Percentiles rank a stretch among this genome's conserved stretches.
Evolutionary conservation across 2,797 vertebrate genomes (phyloP).

Genomic region (Arnoldichthys spilopterus): DNA sequence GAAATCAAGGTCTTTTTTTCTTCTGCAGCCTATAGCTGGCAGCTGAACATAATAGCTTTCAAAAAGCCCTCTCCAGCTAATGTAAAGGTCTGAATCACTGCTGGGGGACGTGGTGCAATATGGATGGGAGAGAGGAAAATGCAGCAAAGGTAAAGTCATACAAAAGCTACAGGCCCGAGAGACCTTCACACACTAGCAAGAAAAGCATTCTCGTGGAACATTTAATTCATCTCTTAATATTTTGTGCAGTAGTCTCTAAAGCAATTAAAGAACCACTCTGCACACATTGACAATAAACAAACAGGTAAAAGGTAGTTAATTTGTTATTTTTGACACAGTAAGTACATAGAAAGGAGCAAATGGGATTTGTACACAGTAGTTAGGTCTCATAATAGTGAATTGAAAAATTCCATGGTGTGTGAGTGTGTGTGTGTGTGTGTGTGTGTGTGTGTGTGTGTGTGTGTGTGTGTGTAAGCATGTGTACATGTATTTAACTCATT

Average conservation of each 20-base stretch:
- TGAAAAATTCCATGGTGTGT: not conserved
- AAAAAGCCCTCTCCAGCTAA: slow-evolving; percentile 48
- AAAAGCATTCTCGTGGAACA: not conserved
- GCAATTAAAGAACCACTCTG: not conserved
- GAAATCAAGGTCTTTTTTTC: slow-evolving; percentile 52
- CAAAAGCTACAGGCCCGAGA: not conserved
- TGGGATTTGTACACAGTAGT: not conserved
- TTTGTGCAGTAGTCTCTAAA: not conserved
- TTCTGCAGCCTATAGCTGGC: slow-evolving; percentile 43
- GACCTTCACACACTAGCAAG: not conserved
- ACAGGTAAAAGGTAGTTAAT: slow-evolving; percentile 1
- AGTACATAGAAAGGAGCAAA: not conserved
- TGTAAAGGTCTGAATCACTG: slow-evolving; percentile 31
- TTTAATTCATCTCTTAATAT: slow-evolving; percentile 13
- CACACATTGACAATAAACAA: slow-evolving; percentile 15
- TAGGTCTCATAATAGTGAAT: not conserved
- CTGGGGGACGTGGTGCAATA: slow-evolving; percentile 23
- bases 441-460: too few species aligned
- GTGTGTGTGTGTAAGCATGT: too few species aligned
- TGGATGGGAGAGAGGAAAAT: slow-evolving; percentile 22
- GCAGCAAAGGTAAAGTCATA: not conserved
- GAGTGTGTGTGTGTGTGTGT: slow-evolving; percentile 24
- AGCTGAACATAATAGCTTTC: slow-evolving; percentile 39
- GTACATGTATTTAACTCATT: too few species aligned
- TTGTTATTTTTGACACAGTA: not conserved